Base-by-base conservation (phyloP, 2,888 invertebrate genomes). In the Argynnis bischoffii region DNA sequence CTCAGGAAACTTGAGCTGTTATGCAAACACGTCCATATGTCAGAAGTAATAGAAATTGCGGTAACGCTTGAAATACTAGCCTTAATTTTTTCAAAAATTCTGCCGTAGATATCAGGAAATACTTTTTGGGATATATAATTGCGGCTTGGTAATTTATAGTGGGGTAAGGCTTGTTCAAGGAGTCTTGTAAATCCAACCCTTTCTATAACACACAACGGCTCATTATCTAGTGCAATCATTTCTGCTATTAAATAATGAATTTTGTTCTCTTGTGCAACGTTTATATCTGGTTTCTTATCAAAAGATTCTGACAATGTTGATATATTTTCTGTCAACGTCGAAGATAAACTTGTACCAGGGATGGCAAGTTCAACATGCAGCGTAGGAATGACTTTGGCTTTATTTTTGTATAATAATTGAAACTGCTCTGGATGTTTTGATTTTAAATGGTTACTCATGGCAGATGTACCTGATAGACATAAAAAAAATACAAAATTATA, bases 181-280 rank as follows among this genome's bases (percentile, higher is more conserved):
- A 80, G 77, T 63, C 78, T 75, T 21, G 60, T 72, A 68, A 79
- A 81, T 8, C 80, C 80, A 18, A 70, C 65, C 69, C n/a, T 63
- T 71, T 82, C 77, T 59, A 81, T 78, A n/a, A 81, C 69, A 31
- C 70, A 72, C 4, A 79, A 69, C 47, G 81, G 78, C 6, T 69
- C 69, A 47, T 69, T 81, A 54, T 80, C 79, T 66, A 81, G 13
- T 26, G 79, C 80, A 76, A 81, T 81, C 78, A 79, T 81, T 80
- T 81, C 83, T 21, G 74, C 78, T 59, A 81, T 77, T 66, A 78
- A 76, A 73, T 79, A 79, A 75, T 81, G 70, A 69, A 18, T 18
- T 76, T 77, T 69, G 75, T 73, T 72, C 70, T 77, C n/a, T n/a
- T n/a, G n/a, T n/a, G n/a, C n/a, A n/a, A n/a, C n/a, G n/a, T n/a